These are phyloP conservation scores for Harpalus rubripes DNA, from an alignment of 2,888 invertebrate genomes.

Conservation along the genomic window DNA sequence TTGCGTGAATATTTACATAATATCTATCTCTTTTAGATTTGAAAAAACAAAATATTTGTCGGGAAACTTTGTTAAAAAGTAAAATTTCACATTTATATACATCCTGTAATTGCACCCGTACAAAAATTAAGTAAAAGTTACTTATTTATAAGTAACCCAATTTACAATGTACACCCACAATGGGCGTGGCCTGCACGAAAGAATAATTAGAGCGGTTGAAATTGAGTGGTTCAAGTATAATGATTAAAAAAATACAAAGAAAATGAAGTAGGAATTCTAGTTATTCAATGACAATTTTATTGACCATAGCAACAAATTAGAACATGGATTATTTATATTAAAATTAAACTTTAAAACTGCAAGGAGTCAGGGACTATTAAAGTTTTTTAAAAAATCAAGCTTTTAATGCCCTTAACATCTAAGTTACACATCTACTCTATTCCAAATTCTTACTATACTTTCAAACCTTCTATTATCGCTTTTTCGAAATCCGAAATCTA, in stretches of 20 bases:
- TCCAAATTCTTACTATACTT: too few relatives aligned
- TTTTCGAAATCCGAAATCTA: too few relatives aligned
- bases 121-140: conserved; percentile 17
- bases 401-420: too few relatives aligned
- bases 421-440: too few relatives aligned
- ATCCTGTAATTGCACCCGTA: conserved; percentile 4
- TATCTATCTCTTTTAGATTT: conserved; percentile 15
- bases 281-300: neutral
- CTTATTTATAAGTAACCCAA: conserved; percentile 28
- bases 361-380: too few relatives aligned
- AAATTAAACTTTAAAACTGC: too few relatives aligned
- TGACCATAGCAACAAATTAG: neutral
- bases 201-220: conserved; percentile 28
- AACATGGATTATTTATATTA: too few relatives aligned
- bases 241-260: neutral
- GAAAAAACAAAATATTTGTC: conserved; percentile 3
- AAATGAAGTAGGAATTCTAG: neutral
- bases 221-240: neutral
- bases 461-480: too few relatives aligned
- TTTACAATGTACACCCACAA: conserved; percentile 5
- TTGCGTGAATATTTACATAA: conserved; percentile 19
- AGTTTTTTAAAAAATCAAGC: too few relatives aligned
- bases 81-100: conserved; percentile 27
- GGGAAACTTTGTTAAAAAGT: conserved; percentile 7
- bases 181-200: conserved; percentile 24